A percentile compares a stretch with the other conserved stretches of the same genome.
Conservation (phyloP, 2,888 invertebrate genomes). For the Mythimna impura region DNA sequence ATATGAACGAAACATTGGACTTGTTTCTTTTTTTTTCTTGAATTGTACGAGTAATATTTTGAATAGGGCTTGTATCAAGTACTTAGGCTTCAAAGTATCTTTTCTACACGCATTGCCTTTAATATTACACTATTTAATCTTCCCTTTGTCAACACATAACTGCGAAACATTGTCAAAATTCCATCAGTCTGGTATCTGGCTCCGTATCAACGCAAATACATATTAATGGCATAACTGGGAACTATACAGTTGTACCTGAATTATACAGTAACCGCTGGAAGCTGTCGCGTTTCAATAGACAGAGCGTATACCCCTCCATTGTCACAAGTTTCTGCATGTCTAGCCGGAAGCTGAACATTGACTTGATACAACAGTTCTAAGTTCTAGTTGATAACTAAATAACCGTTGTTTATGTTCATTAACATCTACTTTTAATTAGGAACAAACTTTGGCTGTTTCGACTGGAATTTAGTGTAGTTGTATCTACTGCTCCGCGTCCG, state of each 20-base stretch:
- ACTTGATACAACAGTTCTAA: slow-evolving; percentile 27
- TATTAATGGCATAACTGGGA: slow-evolving; percentile 58
- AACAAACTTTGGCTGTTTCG: slow-evolving; percentile 48
- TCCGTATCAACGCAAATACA: slow-evolving; percentile 43
- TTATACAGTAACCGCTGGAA: slow-evolving; percentile 55
- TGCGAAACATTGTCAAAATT: slow-evolving; percentile 45
- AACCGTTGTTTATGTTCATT: slow-evolving; percentile 53
- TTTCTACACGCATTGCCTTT: slow-evolving; percentile 1
- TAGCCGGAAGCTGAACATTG: slow-evolving; percentile 41
- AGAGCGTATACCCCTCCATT: slow-evolving; percentile 52
- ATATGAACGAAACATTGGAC: slow-evolving; percentile 30
- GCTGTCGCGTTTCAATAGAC: slow-evolving; percentile 67
- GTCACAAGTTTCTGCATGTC: slow-evolving; percentile 54
- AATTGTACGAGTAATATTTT: neutral
- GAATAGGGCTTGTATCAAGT: neutral
- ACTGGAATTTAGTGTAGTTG: slow-evolving; percentile 46
- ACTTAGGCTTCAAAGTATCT: slow-evolving; percentile 1
- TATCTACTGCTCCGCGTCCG: slow-evolving; percentile 25
- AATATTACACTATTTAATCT: slow-evolving; percentile 6
- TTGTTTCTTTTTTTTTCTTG: slow-evolving; percentile 8
- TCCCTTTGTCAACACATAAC: slow-evolving; percentile 20
- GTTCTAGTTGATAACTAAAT: slow-evolving; percentile 41
- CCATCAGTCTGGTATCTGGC: slow-evolving; percentile 40
- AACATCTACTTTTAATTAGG: slow-evolving; percentile 62
- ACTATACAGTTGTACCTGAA: slow-evolving; percentile 50